Conservation (phyloP, 2,888 invertebrate species). For the Trichopria drosophilae region DNA sequence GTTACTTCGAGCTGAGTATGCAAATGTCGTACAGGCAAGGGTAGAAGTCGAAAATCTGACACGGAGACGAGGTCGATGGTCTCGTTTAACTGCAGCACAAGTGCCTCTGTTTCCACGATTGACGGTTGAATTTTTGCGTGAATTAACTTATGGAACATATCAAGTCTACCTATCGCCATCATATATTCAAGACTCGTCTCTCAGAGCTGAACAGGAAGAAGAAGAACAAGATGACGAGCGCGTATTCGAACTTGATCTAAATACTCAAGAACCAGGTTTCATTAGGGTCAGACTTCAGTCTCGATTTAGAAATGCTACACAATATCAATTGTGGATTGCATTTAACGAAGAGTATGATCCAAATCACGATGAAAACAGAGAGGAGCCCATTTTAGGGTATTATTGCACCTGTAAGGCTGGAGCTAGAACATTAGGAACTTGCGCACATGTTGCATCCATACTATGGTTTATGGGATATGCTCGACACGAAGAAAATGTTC, state of each 20-base stretch:
- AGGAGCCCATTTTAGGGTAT: too few relatives aligned
- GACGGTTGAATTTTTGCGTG: slow-evolving; percentile 22
- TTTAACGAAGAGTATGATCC: too few relatives aligned
- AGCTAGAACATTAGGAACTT: too few relatives aligned
- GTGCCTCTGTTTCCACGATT: slow-evolving; percentile 16
- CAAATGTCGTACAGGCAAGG: slow-evolving; percentile 27
- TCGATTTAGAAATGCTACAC: slow-evolving; percentile 6
- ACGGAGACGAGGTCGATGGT: slow-evolving; percentile 24
- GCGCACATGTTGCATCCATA: too few relatives aligned
- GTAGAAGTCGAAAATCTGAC: slow-evolving; percentile 23
- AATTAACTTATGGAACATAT: slow-evolving; percentile 19
- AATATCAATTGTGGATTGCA: slow-evolving; percentile 24
- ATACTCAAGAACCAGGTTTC: slow-evolving; percentile 13
- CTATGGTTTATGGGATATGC: too few relatives aligned
- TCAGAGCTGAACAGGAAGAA: too few relatives aligned
- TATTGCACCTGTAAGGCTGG: too few relatives aligned
- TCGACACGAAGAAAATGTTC: too few relatives aligned
- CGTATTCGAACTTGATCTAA: slow-evolving; percentile 13
- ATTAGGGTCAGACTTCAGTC: slow-evolving; percentile 23
- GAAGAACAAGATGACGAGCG: slow-evolving; percentile 13
- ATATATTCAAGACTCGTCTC: slow-evolving; percentile 20
- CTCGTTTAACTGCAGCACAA: slow-evolving; percentile 6
- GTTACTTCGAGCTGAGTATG: slow-evolving; percentile 8
- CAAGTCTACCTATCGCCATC: slow-evolving; percentile 19
- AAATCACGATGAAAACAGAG: too few relatives aligned